A percentile compares a stretch with the other conserved stretches of the same genome.
phyloP scores from a whole-genome alignment of 2,797 vertebrate genomes.

The Sebastes vulpes region DNA sequence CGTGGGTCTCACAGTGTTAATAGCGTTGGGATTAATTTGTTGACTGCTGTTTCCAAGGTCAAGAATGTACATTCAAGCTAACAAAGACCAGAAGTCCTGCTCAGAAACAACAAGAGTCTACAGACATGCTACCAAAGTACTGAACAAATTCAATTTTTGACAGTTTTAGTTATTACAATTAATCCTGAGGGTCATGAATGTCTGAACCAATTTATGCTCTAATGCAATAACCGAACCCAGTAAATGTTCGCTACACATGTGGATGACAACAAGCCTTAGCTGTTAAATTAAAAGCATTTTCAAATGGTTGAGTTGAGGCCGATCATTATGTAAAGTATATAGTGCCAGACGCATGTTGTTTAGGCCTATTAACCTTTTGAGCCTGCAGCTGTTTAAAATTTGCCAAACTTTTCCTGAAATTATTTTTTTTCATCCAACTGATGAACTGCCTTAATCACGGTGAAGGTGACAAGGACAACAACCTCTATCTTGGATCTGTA shows the following conservation, averaged over 20 bases:
- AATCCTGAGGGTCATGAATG: accelerated
- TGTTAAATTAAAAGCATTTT: neutral
- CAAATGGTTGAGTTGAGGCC: neutral
- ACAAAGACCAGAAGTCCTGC: no score
- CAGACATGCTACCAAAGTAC: no score
- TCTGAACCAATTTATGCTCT: neutral
- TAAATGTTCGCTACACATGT: neutral
- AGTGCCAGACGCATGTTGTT: neutral
- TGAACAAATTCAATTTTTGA: neutral
- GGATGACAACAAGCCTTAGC: neutral
- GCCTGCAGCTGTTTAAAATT: neutral
- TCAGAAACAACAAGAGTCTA: no score
- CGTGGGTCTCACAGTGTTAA: no score
- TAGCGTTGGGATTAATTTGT: no score
- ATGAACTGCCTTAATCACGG: neutral
- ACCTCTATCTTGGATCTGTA: neutral
- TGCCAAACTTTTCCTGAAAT: neutral
- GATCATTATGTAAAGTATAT: neutral
- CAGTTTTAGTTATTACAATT: neutral
- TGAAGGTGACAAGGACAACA: constrained; percentile 18
- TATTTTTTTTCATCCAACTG: constrained; percentile 8
- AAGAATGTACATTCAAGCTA: no score
- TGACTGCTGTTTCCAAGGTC: no score
- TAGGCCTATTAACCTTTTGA: neutral
- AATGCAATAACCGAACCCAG: neutral